A percentile compares a stretch with the other conserved stretches of the same genome.
Evolutionary conservation across 2,113 vertebrate genomes (phyloP).

Genomic region (Steatornis caripensis): DNA sequence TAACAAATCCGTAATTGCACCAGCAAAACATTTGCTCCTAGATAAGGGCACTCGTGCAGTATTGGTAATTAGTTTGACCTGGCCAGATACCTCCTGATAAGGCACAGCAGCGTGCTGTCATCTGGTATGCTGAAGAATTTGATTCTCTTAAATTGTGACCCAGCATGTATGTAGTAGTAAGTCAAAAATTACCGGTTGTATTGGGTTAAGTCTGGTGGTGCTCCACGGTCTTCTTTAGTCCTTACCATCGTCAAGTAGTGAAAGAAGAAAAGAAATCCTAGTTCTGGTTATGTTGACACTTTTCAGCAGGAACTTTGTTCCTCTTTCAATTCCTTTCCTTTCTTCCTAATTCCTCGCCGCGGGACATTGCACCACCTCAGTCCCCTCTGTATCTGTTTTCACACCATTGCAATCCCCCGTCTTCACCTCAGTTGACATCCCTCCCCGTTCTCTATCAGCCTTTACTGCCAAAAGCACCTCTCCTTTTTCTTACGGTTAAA

Average conservation of each 20-base stretch:
- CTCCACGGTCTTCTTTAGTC: neutral
- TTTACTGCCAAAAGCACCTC: neutral
- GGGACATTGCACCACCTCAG: neutral
- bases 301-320: neutral
- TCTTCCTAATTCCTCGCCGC: neutral
- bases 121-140: neutral
- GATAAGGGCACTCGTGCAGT: constrained; percentile 18
- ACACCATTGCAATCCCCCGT: rapidly evolving
- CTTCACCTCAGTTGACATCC: neutral
- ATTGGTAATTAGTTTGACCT: constrained; percentile 25
- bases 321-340: neutral
- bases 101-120: neutral
- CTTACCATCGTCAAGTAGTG: rapidly evolving
- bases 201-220: neutral
- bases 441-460: neutral
- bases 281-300: neutral
- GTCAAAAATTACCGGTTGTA: neutral
- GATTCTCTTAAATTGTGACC: neutral
- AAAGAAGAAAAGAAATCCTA: neutral
- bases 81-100: constrained; percentile 51
- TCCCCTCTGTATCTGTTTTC: neutral
- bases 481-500: neutral
- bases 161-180: neutral
- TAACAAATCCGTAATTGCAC: neutral
- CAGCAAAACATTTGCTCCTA: constrained; percentile 8